Percentiles rank a stretch among this genome's conserved stretches.
phyloP scores from a whole-genome alignment of 1,140 invertebrate genomes.

The Drosophila rhopaloa region DNA sequence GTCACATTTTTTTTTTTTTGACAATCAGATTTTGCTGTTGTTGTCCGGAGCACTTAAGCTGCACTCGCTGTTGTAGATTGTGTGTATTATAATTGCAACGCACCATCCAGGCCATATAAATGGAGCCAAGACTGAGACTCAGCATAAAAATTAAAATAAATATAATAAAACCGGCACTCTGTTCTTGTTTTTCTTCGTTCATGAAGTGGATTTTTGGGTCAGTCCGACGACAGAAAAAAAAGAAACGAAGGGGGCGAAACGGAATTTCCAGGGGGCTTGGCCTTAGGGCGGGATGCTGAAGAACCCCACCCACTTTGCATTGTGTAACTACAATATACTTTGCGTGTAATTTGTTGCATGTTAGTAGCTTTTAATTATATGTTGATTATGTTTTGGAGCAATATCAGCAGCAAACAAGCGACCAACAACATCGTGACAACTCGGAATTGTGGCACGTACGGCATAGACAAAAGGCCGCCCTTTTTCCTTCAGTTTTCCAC shows the following conservation, averaged over 20 bases:
- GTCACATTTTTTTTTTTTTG: slow-evolving; percentile 45
- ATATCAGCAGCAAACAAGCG: slow-evolving; percentile 56
- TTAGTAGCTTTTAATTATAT: slow-evolving; percentile 82
- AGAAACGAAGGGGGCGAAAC: background rate
- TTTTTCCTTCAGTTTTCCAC: background rate
- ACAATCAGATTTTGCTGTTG: slow-evolving; percentile 45
- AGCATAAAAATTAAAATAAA: slow-evolving; percentile 64
- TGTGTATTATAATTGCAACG: slow-evolving; percentile 58
- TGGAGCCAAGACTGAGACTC: slow-evolving; percentile 56
- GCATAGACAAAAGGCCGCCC: slow-evolving; percentile 47
- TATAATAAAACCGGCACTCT: slow-evolving; percentile 38
- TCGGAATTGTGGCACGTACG: slow-evolving; percentile 69
- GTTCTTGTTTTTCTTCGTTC: slow-evolving; percentile 34
- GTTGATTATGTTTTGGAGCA: slow-evolving; percentile 74
- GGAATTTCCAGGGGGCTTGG: slow-evolving; percentile 6
- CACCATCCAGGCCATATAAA: slow-evolving; percentile 64
- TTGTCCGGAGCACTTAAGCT: slow-evolving; percentile 25
- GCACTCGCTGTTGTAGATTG: slow-evolving; percentile 7
- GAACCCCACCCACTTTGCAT: slow-evolving; percentile 28
- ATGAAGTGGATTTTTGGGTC: slow-evolving; percentile 74
- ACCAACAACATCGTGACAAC: slow-evolving; percentile 41
- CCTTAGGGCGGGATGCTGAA: slow-evolving; percentile 11
- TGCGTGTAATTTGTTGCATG: slow-evolving; percentile 81
- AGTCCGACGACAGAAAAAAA: slow-evolving; percentile 31
- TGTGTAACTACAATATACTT: slow-evolving; percentile 65